Conservation (phyloP, 2,797 vertebrate species). For the Caiman crocodilus region DNA sequence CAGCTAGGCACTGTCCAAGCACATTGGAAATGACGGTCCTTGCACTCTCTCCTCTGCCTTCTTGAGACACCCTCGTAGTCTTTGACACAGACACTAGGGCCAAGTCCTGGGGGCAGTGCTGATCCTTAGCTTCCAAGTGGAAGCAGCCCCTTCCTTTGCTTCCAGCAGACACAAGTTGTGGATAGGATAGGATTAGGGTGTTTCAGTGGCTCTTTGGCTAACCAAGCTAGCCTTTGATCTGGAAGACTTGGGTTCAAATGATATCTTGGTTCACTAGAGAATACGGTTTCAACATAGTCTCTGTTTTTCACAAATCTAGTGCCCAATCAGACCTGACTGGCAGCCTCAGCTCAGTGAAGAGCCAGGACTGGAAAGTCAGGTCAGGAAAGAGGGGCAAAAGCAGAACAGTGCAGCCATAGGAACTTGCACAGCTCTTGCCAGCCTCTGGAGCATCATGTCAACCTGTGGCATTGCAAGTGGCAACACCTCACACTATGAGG, state of each 20-base stretch:
- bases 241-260: neutral
- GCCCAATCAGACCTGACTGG: neutral
- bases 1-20: too few relatives aligned
- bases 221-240: neutral
- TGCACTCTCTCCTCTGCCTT: neutral
- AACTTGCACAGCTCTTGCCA: neutral
- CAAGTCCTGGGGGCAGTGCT: neutral
- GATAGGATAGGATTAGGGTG: neutral
- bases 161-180: neutral
- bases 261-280: neutral
- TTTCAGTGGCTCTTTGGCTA: neutral
- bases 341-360: slow-evolving; percentile 31
- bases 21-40: neutral
- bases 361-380: slow-evolving; percentile 54
- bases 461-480: slow-evolving; percentile 35
- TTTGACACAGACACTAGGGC: neutral
- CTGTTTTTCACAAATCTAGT: neutral
- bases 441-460: slow-evolving; percentile 33
- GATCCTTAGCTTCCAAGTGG: neutral
- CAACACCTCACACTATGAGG: neutral
- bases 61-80: neutral
- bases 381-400: slow-evolving; percentile 50
- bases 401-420: slow-evolving; percentile 55
- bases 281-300: slow-evolving; percentile 1
- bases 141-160: neutral